These are phyloP conservation scores for Pipistrellus nathusii DNA, from an alignment of 2,797 vertebrate species.

Conservation along the genomic window DNA sequence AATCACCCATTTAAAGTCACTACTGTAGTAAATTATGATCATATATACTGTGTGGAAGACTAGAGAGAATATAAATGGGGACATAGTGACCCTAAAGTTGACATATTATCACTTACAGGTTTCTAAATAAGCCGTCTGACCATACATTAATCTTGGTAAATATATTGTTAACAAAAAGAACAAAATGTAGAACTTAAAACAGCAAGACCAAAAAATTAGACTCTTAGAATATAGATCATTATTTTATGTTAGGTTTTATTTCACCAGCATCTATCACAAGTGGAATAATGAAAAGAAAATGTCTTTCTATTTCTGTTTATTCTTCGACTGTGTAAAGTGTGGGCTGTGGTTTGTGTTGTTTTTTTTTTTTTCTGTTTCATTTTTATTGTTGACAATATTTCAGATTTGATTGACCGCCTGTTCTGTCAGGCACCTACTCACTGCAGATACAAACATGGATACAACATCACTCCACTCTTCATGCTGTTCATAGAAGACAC, in stretches of 20 bases:
- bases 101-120: not conserved
- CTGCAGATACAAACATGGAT: not conserved
- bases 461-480: not conserved
- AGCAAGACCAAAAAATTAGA: not conserved
- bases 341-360: not conserved
- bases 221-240: not conserved
- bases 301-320: not conserved
- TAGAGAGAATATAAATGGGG: not conserved
- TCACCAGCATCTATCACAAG: not conserved
- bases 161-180: not conserved
- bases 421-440: not conserved
- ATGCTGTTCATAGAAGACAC: not conserved
- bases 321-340: not conserved
- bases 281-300: not conserved
- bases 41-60: not conserved
- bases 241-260: not conserved
- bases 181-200: not conserved
- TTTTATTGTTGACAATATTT: not conserved
- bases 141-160: not conserved
- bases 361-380: not conserved
- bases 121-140: not conserved
- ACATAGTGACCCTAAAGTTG: not conserved
- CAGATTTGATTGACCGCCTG: not conserved
- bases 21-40: not conserved
- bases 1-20: not conserved